Evolutionary conservation across 2,797 vertebrate genomes (phyloP).

Genomic region (Darevskia nairensis): DNA sequence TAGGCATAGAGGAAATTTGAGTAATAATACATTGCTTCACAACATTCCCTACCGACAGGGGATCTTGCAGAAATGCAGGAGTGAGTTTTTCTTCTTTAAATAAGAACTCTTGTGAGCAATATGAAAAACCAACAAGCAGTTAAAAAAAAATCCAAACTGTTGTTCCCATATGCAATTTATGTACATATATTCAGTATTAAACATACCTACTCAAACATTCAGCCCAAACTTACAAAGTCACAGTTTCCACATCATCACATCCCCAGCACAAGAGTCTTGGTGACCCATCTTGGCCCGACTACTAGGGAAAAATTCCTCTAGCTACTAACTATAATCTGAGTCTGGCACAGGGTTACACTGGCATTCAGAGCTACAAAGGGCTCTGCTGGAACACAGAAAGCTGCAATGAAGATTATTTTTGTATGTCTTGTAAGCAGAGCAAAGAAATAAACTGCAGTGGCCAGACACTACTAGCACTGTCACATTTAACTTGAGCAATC

Average conservation of each 20-base stretch:
- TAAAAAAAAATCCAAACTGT: conserved; percentile 41
- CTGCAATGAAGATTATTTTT: background rate
- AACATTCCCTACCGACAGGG: background rate
- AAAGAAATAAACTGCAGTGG: background rate
- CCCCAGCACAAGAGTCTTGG: background rate
- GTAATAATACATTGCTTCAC: conserved; percentile 13
- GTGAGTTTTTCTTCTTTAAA: background rate
- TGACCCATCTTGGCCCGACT: background rate
- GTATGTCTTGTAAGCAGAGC: too few relatives aligned
- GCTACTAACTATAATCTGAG: background rate
- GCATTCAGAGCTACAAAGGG: background rate
- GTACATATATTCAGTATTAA: background rate
- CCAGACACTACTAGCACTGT: background rate
- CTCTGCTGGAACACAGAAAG: background rate
- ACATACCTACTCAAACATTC: background rate
- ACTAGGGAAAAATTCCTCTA: background rate
- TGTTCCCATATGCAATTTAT: conserved; percentile 3
- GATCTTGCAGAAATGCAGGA: background rate
- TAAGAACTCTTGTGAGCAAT: background rate
- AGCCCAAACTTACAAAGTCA: background rate
- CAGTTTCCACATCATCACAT: background rate
- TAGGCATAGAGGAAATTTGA: conserved; percentile 18
- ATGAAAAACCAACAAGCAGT: conserved; percentile 17
- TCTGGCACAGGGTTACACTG: background rate
- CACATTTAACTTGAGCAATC: background rate